Evolutionary conservation across 35 echinoderm and acorn worm species (phyloP), one percentile per base, ranked within the genome.

Genomic region (Chiridota heheva): DNA sequence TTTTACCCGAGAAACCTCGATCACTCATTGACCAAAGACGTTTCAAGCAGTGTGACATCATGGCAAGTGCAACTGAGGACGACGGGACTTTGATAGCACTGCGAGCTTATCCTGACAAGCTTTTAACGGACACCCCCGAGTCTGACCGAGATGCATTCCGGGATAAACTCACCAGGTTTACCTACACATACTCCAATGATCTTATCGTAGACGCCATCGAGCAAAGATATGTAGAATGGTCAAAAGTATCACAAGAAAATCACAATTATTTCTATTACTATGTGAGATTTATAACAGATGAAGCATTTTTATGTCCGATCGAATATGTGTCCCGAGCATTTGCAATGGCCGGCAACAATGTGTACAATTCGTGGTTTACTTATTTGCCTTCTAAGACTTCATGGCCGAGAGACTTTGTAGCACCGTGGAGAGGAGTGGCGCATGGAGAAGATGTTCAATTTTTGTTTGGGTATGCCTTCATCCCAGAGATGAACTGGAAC

Each of bases 361-460:
- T 91, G 3, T 91, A 78, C 41, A 32, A 42, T 12, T 91, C 84
- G 36, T 58, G 85, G 12, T 68, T 91, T 81, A 91, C 88, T 0
- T 82, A 85, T 48, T 72, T 86, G 29, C 88, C 88, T 6, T 24
- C 28, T 12, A 44, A 30, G 10, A 85, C 87, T 26, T n/a, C 83
- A 2, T 42, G 16, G 33, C 71, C 41, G 40, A 48, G 39, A 2
- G 30, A n/a, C 10, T 37, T 29, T 0, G 7, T 84, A 8, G 72
- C 31, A 32, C 87, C 87, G 26, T 91, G 81, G 88, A 27, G 84
- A 62, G 72, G 73, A 36, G 81, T 62, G n/a, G 70, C 63, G 3
- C 88, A 91, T 26, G 88, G 67, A 4, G 88, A 91, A 53, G 88
- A 91, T 28, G 3, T 91, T 34, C 81, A 64, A 34, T 91, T 78